These are phyloP conservation scores for Formica aserva DNA, from an alignment of 2,888 invertebrate genomes.

Conservation along the genomic window DNA sequence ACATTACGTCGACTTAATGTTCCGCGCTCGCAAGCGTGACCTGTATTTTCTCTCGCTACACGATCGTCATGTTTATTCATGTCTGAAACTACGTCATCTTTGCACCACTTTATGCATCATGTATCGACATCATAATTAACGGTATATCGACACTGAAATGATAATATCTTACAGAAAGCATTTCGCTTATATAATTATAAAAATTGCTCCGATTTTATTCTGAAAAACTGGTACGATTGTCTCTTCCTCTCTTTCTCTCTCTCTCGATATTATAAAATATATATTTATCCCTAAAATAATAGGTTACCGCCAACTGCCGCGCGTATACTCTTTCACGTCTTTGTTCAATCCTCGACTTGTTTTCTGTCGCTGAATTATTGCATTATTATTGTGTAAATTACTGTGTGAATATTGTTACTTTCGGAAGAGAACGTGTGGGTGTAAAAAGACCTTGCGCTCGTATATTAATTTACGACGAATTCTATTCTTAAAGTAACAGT, in stretches of 20 bases:
- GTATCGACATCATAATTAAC: slow-evolving; percentile 48
- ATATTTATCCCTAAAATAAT: slow-evolving; percentile 36
- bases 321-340: background rate
- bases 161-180: slow-evolving; percentile 15
- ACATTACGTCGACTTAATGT: slow-evolving; percentile 55
- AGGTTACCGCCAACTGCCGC: background rate
- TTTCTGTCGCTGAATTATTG: background rate
- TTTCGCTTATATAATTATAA: slow-evolving; percentile 40
- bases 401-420: slow-evolving; percentile 13
- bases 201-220: slow-evolving; percentile 38
- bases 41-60: slow-evolving; percentile 43
- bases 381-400: background rate
- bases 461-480: slow-evolving; percentile 19
- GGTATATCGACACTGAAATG: slow-evolving; percentile 4
- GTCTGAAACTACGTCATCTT: slow-evolving; percentile 35
- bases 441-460: background rate
- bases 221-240: background rate
- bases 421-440: background rate
- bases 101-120: slow-evolving; percentile 27
- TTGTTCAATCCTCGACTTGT: background rate
- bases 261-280: slow-evolving; percentile 1
- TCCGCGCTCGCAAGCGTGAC: slow-evolving; percentile 53
- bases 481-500: background rate
- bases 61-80: slow-evolving; percentile 51
- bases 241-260: background rate